These are phyloP conservation scores for Bombus confusus DNA, from an alignment of 1,140 invertebrate species.

Conservation along the genomic window DNA sequence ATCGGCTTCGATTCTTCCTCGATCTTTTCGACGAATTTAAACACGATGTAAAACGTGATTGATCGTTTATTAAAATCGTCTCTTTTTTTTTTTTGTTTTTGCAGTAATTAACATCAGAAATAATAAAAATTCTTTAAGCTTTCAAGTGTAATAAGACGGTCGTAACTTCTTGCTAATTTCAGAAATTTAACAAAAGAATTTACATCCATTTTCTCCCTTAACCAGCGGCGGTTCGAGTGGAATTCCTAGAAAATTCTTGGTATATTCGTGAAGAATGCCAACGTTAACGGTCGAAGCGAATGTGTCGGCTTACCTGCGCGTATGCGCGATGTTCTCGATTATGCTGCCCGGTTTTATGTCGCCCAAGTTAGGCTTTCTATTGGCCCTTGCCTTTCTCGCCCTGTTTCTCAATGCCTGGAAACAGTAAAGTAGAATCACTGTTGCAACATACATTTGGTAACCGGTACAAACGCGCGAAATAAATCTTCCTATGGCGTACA, in stretches of 20 bases:
- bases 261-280: not conserved
- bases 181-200: conserved; percentile 9
- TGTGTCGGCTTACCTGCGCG: conserved; percentile 82
- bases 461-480: conserved; percentile 7
- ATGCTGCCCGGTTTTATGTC: conserved; percentile 91
- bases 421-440: conserved; percentile 52
- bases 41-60: not conserved
- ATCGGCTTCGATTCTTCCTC: conserved; percentile 10
- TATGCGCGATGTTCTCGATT: conserved; percentile 94
- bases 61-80: not conserved
- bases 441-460: conserved; percentile 40
- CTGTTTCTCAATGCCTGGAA: conserved; percentile 89
- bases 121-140: not conserved
- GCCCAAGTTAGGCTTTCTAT: conserved; percentile 88
- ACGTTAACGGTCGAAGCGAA: not conserved
- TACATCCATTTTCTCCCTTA: not conserved
- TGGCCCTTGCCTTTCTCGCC: conserved; percentile 90
- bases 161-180: not conserved
- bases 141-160: not conserved
- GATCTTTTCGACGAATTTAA: not conserved
- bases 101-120: not conserved
- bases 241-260: conserved; percentile 4
- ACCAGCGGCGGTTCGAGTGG: not conserved
- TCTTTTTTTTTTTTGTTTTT: not conserved
- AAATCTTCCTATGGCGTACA: conserved; percentile 27